Evolutionary conservation across 2,113 vertebrate species (phyloP).

Genomic region (Emydura subglobosa): DNA sequence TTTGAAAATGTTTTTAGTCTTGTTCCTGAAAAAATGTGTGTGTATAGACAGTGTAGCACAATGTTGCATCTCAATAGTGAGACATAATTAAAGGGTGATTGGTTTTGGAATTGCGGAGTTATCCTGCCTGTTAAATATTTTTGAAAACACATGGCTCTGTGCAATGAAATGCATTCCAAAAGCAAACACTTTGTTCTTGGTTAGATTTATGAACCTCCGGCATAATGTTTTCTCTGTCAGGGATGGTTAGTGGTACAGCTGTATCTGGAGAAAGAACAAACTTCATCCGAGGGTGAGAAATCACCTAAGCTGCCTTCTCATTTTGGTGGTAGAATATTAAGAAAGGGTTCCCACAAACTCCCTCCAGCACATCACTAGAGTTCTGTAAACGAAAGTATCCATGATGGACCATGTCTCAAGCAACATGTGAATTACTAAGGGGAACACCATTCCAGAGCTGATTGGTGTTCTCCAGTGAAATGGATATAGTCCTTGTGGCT

Average conservation of each 20-base stretch:
- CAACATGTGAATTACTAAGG: neutral
- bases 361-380: neutral
- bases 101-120: neutral
- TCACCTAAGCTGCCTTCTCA: neutral
- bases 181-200: neutral
- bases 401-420: neutral
- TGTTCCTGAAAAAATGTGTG: accelerated
- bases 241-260: neutral
- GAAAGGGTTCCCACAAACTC: neutral
- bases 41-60: neutral
- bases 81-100: neutral
- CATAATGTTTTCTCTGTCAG: neutral
- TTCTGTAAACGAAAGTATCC: accelerated
- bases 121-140: neutral
- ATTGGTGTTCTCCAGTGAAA: neutral
- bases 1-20: neutral
- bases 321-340: neutral
- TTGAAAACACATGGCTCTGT: neutral
- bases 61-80: neutral
- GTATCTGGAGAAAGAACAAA: neutral
- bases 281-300: neutral
- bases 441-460: neutral
- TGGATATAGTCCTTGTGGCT: neutral
- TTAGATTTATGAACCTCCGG: neutral
- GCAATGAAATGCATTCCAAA: neutral